phyloP scores from a whole-genome alignment of 2,797 vertebrate genomes.

The Petrocephalus schoutedeni region DNA sequence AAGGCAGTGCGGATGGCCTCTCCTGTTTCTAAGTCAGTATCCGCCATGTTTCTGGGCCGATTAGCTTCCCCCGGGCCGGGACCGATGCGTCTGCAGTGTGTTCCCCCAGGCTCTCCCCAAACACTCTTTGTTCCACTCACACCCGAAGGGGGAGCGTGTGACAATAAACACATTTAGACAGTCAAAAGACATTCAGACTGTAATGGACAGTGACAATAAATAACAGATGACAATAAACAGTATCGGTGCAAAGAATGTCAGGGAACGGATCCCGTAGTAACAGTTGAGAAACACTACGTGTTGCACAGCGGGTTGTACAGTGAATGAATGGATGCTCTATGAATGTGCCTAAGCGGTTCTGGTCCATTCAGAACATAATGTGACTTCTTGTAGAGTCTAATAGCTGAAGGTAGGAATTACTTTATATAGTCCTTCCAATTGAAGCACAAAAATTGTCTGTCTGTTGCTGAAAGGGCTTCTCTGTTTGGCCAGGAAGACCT shows the following conservation, averaged over 20 bases:
- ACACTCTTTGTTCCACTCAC: neutral
- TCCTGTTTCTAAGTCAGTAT: neutral
- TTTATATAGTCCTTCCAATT: neutral
- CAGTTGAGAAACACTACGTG: neutral
- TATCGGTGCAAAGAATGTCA: neutral
- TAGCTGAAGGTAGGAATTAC: neutral
- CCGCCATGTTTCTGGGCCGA: neutral
- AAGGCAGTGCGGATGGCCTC: neutral
- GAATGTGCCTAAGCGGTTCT: neutral
- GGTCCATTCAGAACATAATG: neutral
- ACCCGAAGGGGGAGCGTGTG: neutral
- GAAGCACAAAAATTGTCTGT: neutral
- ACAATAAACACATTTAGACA: neutral
- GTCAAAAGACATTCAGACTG: neutral
- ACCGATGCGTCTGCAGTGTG: too few species aligned
- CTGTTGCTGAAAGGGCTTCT: neutral
- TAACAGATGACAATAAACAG: neutral
- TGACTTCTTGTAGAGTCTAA: neutral
- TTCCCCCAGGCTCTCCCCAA: neutral
- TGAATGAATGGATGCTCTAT: neutral
- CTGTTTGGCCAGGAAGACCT: neutral
- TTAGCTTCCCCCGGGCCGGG: neutral
- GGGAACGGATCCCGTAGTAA: neutral
- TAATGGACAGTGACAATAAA: neutral
- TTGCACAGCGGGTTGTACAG: neutral